Percentiles rank a stretch among this genome's conserved stretches.
Conservation (phyloP, 2,113 vertebrate species). For the Pachyramphus minor region DNA sequence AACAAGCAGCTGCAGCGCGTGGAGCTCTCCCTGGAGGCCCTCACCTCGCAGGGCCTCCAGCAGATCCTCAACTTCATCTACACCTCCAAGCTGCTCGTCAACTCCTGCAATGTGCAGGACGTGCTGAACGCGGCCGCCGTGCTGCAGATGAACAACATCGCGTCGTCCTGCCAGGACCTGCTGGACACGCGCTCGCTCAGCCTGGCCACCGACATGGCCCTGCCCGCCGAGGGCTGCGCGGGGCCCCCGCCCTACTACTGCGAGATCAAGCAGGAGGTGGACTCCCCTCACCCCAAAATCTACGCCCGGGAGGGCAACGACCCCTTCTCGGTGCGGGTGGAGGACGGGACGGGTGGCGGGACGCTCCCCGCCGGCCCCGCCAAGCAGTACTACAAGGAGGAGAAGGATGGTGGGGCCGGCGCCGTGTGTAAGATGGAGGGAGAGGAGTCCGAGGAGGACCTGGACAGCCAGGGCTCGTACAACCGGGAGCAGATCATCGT, state of each 20-base stretch:
- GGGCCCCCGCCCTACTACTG: constrained; percentile 78
- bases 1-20: constrained; percentile 90
- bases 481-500: constrained; percentile 93
- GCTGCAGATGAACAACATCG: constrained; percentile 93
- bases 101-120: constrained; percentile 85
- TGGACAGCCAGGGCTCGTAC: constrained; percentile 77
- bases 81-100: constrained; percentile 92
- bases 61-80: constrained; percentile 97
- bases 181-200: constrained; percentile 85
- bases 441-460: constrained; percentile 69
- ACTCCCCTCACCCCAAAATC: constrained; percentile 78
- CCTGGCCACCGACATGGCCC: constrained; percentile 75
- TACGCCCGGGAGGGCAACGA: constrained; percentile 83
- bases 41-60: constrained; percentile 89
- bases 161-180: constrained; percentile 89
- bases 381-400: constrained; percentile 87
- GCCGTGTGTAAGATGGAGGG: constrained; percentile 82
- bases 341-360: constrained; percentile 70
- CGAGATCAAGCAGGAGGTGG: constrained; percentile 91
- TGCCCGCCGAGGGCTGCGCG: constrained; percentile 60
- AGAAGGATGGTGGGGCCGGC: constrained; percentile 63
- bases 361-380: constrained; percentile 48
- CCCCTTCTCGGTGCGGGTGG: constrained; percentile 84
- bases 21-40: constrained; percentile 88
- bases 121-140: constrained; percentile 87